phyloP scores from a whole-genome alignment of 2,113 vertebrate genomes.

The Paracanthobrama guichenoti region DNA sequence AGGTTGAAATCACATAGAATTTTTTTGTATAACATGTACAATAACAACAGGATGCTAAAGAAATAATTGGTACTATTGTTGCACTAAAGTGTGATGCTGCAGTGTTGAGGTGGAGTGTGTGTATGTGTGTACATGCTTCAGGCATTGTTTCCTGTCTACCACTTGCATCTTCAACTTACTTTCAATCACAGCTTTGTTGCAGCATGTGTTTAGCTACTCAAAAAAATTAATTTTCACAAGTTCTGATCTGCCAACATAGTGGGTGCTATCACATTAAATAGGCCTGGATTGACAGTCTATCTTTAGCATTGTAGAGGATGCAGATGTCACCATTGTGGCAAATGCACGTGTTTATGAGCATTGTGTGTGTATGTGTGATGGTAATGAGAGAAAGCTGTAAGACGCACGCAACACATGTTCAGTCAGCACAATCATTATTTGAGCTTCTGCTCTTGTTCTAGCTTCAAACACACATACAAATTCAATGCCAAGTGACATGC shows the following conservation, averaged over 20 bases:
- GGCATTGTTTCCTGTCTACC: constrained; percentile 34
- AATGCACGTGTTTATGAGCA: constrained; percentile 42
- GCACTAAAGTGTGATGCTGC: background rate
- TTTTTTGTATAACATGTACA: background rate
- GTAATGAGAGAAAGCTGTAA: constrained; percentile 72
- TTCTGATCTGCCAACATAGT: constrained; percentile 49
- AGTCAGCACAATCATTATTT: constrained; percentile 65
- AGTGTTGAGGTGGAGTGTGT: background rate
- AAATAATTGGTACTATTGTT: background rate
- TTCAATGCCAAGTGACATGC: background rate
- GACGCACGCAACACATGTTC: constrained; percentile 63
- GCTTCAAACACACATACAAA: constrained; percentile 43
- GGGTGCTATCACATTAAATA: constrained; percentile 12
- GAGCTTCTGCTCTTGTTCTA: constrained; percentile 65
- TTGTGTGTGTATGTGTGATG: constrained; percentile 1
- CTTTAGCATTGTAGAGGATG: background rate
- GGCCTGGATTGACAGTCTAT: constrained; percentile 3
- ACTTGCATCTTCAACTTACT: background rate
- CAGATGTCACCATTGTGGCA: background rate
- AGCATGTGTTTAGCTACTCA: constrained; percentile 22
- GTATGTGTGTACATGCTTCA: constrained; percentile 24
- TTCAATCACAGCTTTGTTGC: constrained; percentile 32
- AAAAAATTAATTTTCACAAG: background rate
- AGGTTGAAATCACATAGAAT: background rate
- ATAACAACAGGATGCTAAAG: background rate